phyloP scores from a whole-genome alignment of 1,140 invertebrate genomes.

The Ceratina japonica region DNA sequence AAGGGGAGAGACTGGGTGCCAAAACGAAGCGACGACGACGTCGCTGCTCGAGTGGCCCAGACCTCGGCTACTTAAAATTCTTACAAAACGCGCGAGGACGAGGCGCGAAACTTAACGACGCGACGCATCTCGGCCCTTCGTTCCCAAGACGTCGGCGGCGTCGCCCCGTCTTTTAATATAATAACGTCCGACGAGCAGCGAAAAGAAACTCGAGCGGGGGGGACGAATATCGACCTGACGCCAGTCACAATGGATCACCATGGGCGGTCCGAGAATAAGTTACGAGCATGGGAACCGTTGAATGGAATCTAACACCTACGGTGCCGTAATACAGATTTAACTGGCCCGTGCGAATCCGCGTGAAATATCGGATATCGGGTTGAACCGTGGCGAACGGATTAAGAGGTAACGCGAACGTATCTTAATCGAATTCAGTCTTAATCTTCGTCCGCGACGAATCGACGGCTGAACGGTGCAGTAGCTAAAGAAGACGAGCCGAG shows the following conservation, averaged over 20 bases:
- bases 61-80: conserved; percentile 42
- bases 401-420: background rate
- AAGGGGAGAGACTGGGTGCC: conserved; percentile 18
- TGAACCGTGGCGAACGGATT: conserved; percentile 17
- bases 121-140: background rate
- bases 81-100: conserved; percentile 28
- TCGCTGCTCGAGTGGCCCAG: conserved; percentile 38
- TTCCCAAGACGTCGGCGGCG: background rate
- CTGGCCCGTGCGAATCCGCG: conserved; percentile 39
- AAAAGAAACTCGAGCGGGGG: conserved; percentile 25
- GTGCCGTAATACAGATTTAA: conserved; percentile 49
- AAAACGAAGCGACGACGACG: conserved; percentile 33
- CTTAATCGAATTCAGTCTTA: background rate
- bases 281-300: conserved; percentile 50
- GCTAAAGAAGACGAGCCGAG: conserved; percentile 19
- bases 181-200: background rate
- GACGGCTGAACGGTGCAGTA: background rate
- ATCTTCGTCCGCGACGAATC: conserved; percentile 7
- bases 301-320: conserved; percentile 56
- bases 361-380: conserved; percentile 51
- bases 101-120: conserved; percentile 19
- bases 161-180: too few species aligned
- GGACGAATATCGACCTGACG: conserved; percentile 14
- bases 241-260: conserved; percentile 48
- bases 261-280: conserved; percentile 42